Conservation (phyloP, 2,113 vertebrate species). For the Sakesphorus luctuosus region DNA sequence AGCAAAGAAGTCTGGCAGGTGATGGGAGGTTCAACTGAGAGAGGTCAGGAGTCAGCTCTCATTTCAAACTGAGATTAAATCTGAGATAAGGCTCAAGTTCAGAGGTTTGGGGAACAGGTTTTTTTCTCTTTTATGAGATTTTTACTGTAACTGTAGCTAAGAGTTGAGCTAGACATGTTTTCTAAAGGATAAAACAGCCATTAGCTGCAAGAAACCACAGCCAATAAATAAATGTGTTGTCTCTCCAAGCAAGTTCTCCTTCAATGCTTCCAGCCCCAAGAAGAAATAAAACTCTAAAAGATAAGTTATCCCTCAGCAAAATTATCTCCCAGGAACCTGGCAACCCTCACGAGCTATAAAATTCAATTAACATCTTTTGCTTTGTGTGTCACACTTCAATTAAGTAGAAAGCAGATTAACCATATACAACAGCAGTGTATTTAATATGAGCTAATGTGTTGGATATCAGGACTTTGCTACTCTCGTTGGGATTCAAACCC, state of each 20-base stretch:
- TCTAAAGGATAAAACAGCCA: conserved; percentile 5
- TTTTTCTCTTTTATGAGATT: not conserved
- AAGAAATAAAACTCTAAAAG: not conserved
- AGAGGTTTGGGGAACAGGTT: not conserved
- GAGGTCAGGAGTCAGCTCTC: not conserved
- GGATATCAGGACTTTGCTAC: not conserved
- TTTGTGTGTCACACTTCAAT: conserved; percentile 15
- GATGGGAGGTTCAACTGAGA: not conserved
- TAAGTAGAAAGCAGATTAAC: not conserved
- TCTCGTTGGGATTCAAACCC: not conserved
- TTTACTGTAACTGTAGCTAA: not conserved
- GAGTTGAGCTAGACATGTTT: not conserved
- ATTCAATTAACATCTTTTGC: conserved; percentile 37
- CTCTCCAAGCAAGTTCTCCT: not conserved
- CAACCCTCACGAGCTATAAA: conserved; percentile 7
- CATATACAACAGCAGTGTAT: not conserved
- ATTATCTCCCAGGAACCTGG: not conserved
- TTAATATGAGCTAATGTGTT: not conserved
- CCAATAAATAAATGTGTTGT: conserved; percentile 1
- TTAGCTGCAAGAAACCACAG: not conserved
- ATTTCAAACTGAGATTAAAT: not conserved
- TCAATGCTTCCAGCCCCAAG: not conserved
- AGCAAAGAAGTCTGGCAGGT: not conserved
- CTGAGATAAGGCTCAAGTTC: conserved; percentile 21
- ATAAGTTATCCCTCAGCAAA: conserved; percentile 9